These are phyloP conservation scores for Philaethria dido DNA, from an alignment of 2,888 invertebrate species.

Conservation along the genomic window DNA sequence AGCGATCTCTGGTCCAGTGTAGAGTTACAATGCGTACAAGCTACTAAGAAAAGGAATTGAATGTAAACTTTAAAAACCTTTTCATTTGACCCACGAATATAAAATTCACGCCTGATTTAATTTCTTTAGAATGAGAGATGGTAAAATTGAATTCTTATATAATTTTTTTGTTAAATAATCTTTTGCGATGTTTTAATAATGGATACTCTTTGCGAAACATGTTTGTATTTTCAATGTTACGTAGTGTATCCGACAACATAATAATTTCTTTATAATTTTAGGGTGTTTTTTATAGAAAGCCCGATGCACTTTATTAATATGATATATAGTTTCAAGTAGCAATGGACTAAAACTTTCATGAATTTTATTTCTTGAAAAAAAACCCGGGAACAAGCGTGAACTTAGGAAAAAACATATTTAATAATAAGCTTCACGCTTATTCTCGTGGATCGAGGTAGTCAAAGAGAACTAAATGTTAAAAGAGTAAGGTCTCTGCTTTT, in stretches of 20 bases:
- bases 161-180: conserved; percentile 30
- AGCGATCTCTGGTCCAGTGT: conserved; percentile 66
- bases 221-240: not conserved
- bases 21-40: conserved; percentile 64
- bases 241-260: not conserved
- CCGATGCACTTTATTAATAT: too few species aligned
- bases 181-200: conserved; percentile 34
- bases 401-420: too few species aligned
- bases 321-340: too few species aligned
- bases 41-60: conserved; percentile 59
- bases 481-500: too few species aligned
- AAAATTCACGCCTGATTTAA: conserved; percentile 72
- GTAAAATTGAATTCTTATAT: conserved; percentile 50
- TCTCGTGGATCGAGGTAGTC: too few species aligned
- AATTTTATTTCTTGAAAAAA: too few species aligned
- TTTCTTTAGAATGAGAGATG: conserved; percentile 52
- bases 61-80: conserved; percentile 58
- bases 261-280: conserved; percentile 22
- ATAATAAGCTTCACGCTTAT: too few species aligned
- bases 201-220: conserved; percentile 35
- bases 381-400: too few species aligned
- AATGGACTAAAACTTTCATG: too few species aligned
- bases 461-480: not conserved
- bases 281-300: not conserved
- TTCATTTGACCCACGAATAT: conserved; percentile 59